phyloP scores from a whole-genome alignment of 2,113 vertebrate species.

The Tamias sibiricus region DNA sequence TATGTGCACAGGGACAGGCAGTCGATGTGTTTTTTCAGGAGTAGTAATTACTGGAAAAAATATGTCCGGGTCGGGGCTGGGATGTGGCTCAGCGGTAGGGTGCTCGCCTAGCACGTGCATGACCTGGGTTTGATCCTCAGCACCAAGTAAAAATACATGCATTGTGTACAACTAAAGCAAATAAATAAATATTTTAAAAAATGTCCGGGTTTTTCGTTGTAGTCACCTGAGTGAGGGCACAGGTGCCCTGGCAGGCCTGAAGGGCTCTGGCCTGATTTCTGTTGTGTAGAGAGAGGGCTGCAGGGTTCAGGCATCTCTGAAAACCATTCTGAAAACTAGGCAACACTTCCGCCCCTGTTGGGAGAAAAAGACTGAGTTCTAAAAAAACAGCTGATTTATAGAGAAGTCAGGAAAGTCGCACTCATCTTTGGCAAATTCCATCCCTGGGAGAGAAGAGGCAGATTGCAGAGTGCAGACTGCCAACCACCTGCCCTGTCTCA shows the following conservation, averaged over 20 bases:
- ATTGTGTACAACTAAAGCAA: no score
- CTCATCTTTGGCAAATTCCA: neutral
- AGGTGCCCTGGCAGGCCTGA: neutral
- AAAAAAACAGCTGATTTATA: neutral
- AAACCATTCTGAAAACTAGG: slow-evolving; percentile 22
- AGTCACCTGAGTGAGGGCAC: neutral
- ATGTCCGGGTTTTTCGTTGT: neutral
- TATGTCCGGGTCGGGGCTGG: neutral
- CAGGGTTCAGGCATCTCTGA: neutral
- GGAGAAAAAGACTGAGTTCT: neutral
- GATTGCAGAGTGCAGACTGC: neutral
- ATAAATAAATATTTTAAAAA: no score
- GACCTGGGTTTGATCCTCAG: no score
- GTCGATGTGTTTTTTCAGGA: neutral
- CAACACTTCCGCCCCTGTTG: neutral
- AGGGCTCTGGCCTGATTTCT: neutral
- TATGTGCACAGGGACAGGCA: slow-evolving; percentile 1
- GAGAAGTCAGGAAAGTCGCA: neutral
- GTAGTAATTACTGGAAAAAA: slow-evolving; percentile 37
- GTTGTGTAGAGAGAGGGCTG: neutral
- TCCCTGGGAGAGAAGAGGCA: neutral
- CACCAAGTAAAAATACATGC: no score
- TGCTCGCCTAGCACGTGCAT: no score
- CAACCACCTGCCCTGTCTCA: neutral
- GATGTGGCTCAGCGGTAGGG: no score